Percentiles rank a stretch among this genome's conserved stretches.
These are phyloP conservation scores for Melanostoma mellinum DNA, from an alignment of 2,888 invertebrate genomes.

Conservation along the genomic window DNA sequence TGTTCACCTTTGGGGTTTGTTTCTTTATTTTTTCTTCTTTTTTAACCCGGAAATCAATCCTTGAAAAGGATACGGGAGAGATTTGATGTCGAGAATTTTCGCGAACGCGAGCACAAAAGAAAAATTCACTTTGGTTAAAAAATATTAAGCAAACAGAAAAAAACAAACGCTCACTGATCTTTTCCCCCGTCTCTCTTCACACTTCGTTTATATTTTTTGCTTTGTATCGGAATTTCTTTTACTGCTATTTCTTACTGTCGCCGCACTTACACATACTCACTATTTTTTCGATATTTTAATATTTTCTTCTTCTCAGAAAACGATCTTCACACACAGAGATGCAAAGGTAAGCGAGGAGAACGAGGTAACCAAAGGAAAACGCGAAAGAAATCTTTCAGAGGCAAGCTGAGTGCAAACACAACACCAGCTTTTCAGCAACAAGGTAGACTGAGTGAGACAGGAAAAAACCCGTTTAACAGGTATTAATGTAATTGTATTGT, in stretches of 20 bases:
- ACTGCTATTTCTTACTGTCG: slow-evolving; percentile 56
- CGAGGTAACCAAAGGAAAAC: slow-evolving; percentile 6
- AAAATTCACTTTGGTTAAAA: slow-evolving; percentile 28
- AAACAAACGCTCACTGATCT: slow-evolving; percentile 33
- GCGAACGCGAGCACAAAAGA: slow-evolving; percentile 21
- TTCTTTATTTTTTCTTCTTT: slow-evolving; percentile 3
- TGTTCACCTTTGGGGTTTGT: not conserved
- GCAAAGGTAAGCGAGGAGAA: not conserved
- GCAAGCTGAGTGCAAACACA: not conserved
- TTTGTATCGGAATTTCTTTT: slow-evolving; percentile 50
- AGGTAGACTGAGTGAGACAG: slow-evolving; percentile 24
- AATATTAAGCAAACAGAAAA: not conserved
- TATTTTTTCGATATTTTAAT: slow-evolving; percentile 20
- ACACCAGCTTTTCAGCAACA: slow-evolving; percentile 9
- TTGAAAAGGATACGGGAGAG: no score
- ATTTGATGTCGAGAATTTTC: not conserved
- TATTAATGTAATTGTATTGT: slow-evolving; percentile 68
- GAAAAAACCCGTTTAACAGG: slow-evolving; percentile 69
- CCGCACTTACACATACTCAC: slow-evolving; percentile 7
- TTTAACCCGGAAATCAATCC: not conserved
- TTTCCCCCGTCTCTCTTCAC: slow-evolving; percentile 3
- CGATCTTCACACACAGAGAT: slow-evolving; percentile 55
- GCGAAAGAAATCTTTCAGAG: slow-evolving; percentile 15
- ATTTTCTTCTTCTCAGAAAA: slow-evolving; percentile 48
- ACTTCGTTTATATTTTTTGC: slow-evolving; percentile 18